Evolutionary conservation across 2,888 invertebrate species (phyloP), one percentile per base, ranked within the genome.

Genomic region (Archips xylosteana): DNA sequence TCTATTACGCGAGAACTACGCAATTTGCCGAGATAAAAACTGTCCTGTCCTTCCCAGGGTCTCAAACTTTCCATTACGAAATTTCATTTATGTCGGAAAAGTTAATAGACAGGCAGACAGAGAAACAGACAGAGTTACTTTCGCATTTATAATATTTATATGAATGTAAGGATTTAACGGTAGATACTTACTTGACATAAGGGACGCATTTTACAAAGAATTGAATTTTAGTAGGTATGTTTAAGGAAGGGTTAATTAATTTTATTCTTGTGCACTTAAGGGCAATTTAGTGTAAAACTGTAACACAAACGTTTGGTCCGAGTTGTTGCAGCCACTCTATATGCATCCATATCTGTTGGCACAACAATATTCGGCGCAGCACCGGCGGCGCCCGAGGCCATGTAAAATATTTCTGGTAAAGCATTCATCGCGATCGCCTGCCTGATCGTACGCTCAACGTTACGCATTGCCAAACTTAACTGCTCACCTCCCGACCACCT

Each of bases 331-430:
- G 71, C 89, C 78, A 74, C 90, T 90, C 88, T 79, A 79, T 81
- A 78, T 80, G 73, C 79, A 83, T 89, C 84, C 85, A 77, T 82
- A 87, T 84, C 84, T 91, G 92, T 93, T 93, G 93, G 92, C 92
- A 92, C 92, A 89, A 87, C 91, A 90, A 91, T 90, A 89, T 92
- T 91, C 92, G 85, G 89, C 85, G 85, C 83, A 88, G 81, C 87
- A 87, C 85, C 86, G 87, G 84, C 86, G 86, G 72, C 84, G 92
- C 94, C 91, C 85, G 87, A 80, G 92, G 94, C 92, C 81, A 91
- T 93, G 94, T 93, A 93, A 94, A 94, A 94, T 94, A 94, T 94
- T 94, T 94, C 94, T 92, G 90, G 90, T 90, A 91, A 91, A 92
- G 92, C 94, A 92, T 94, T 93, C 94, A 92, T 92, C 92, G 92